Base-by-base conservation (phyloP, 2,888 invertebrate genomes). In the Agonopterix heracliana region DNA sequence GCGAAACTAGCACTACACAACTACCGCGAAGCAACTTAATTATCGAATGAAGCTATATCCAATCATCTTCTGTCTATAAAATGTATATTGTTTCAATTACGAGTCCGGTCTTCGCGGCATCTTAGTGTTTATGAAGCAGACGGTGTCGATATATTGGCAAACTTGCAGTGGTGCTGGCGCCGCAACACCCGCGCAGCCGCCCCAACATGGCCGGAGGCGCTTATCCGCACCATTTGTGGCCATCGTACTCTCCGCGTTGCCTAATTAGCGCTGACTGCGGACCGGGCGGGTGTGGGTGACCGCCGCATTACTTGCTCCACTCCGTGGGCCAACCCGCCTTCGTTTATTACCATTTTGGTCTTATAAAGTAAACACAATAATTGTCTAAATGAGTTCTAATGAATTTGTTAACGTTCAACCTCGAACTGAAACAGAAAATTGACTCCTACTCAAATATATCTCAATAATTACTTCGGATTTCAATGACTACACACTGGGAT, bases 201-300 rank as follows among this genome's bases (percentile, higher is more conserved):
- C 68, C 77, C 71, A 71, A 76, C 81, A 81, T 74, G 80, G 85
- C 74, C 76, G 72, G 67, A 65, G 70, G 70, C 71, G 70, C 71
- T 64, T 63, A 66, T 66, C 66, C 80, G 70, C 71, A 64, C 86
- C 86, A 81, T 85, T 81, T 86, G 77, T 72, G 81, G 84, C 61
- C 64, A 64, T 55, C 67, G 69, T 70, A 68, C 70, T 68, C 69
- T 68, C 66, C 68, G 69, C 85, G 83, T 83, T 68, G 69, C 86
- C 84, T 83, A 85, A 84, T 85, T 82, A 85, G 80, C 72, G 74
- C 58, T 63, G 40, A 11, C 10, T 11, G 45, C 45, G 41, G 26
- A 14, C 10, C 14, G 45, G 41, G 41, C 34, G 63, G 70, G 76
- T 81, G 87, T 86, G 87, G 86, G 86, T 80, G 85, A 76, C 62